Evolutionary conservation across 2,113 vertebrate species (phyloP).

Genomic region (Oncorhynchus clarkii): DNA sequence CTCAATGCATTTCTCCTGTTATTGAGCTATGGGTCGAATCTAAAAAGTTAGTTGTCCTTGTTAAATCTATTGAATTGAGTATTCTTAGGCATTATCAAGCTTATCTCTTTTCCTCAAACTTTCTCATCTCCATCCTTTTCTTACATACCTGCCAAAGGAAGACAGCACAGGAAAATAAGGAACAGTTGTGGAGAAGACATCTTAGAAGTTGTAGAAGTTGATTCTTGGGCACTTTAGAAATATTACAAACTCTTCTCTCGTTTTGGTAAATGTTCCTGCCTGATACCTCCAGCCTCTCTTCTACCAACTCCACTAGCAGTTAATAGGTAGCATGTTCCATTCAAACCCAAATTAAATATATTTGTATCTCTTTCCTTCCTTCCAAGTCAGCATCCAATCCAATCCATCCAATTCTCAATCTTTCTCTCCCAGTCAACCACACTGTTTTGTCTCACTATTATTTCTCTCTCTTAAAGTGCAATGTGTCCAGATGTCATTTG

Average conservation of each 20-base stretch:
- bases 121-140: neutral
- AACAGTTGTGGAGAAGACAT: slow-evolving; percentile 49
- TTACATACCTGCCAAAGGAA: slow-evolving; percentile 68
- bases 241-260: neutral
- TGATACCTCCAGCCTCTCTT: neutral
- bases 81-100: too few relatives aligned
- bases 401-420: neutral
- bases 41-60: too few relatives aligned
- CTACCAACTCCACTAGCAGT: neutral
- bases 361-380: neutral
- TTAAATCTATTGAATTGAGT: too few relatives aligned
- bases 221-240: neutral
- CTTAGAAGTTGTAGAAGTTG: slow-evolving; percentile 7
- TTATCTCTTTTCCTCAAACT: too few relatives aligned
- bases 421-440: neutral
- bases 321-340: slow-evolving; percentile 3
- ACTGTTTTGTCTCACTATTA: neutral
- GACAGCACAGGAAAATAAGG: slow-evolving; percentile 47
- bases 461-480: slow-evolving; percentile 7
- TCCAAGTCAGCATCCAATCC: neutral
- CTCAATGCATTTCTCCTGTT: too few relatives aligned
- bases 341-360: slow-evolving; percentile 35
- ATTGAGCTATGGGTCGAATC: too few relatives aligned
- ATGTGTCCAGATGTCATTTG: slow-evolving; percentile 1
- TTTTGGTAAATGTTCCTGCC: neutral